Base-by-base conservation (phyloP, 2,113 vertebrate genomes). In the Osmerus eperlanus region DNA sequence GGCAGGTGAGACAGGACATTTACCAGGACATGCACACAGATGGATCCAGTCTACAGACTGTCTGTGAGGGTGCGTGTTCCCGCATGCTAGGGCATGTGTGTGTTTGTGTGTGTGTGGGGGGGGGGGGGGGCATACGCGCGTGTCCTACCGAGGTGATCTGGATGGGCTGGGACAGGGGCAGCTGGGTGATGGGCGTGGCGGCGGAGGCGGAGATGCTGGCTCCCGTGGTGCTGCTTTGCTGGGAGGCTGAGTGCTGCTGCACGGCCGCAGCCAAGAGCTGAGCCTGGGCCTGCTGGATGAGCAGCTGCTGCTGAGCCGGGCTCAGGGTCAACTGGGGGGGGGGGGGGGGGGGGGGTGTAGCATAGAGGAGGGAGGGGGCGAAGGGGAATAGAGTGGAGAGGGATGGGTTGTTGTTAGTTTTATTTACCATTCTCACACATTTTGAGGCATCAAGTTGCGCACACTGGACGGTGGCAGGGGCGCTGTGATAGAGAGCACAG, bases 201-300 rank as follows among this genome's bases (percentile, higher is more conserved):
- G 97, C 96, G n/a, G 96, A 94, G 85, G 97, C 97, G 3, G 97
- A 99, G 94, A 99, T 99, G 92, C 90, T 97, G 84, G 97, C 96
- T 79, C 97, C 97, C 1, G 95, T 96, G 80, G 95, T 95, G 79
- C 92, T 93, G 92, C 94, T 97, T 93, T 99, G 97, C 89, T 99
- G 97, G 87, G 83, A 95, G 90, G 96, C 96, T 2, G 97, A 98
- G 75, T 99, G 97, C 90, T 63, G 61, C 62, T 98, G 97, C 85
- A 98, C 95, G 65, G 97, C 97, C 16, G 96, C 97, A 11, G 96
- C 97, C 89, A 99, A 93, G 79, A 99, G 93, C 92, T 99, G 97
- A 52, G 96, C 97, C 87, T 99, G 97, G 28, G 97, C 97, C 93
- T 99, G 97, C 88, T 99, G 97, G 74, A 99, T 85, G 72, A 99